Base-by-base conservation (phyloP, 2,797 vertebrate species). In the Sparus aurata region DNA sequence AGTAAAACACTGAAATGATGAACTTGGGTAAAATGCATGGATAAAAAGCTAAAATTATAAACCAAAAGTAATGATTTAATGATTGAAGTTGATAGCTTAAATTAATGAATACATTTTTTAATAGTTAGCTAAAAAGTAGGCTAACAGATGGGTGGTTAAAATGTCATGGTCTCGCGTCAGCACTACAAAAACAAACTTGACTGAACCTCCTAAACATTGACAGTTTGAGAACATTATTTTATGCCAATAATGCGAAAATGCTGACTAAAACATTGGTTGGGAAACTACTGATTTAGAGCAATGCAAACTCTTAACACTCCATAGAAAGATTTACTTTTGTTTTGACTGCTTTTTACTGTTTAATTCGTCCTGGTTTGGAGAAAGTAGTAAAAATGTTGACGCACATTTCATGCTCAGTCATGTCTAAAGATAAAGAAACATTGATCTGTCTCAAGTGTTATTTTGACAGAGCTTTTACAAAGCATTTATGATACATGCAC, bases 401-500 rank as follows among this genome's bases (percentile, higher is more conserved):
- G 38, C 41, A n/a, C 38, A 49, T 61, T 55, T 34, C 73, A 53
- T n/a, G 0, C 34, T 27, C 46, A 53, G 77, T 82, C 15, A 0
- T 73, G 69, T 75, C 70, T 79, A 65, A 53, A 70, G 47, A 62
- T 55, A n/a, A 77, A 23, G 52, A 53, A 75, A 68, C 81, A 89
- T 91, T 85, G 59, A 73, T 92, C 87, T 85, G 75, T 79, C 79
- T 74, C 82, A 85, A 92, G 89, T 80, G 60, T 82, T 73, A 83
- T 87, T 84, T 74, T 83, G 87, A 87, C 82, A 82, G 62, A 87
- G 80, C 81, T 79, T 86, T 91, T 82, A 77, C 77, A 90, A 91
- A 87, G 80, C 84, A 70, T 86, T 88, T 85, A 79, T 89, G 91
- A 91, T 83, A 77, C 90, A 82, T 86, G 84, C 79, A 82, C 89